A percentile compares a stretch with the other conserved stretches of the same genome.
Evolutionary conservation across 2,113 vertebrate genomes (phyloP).

Genomic region (Pseudolaguvia tuberculata): DNA sequence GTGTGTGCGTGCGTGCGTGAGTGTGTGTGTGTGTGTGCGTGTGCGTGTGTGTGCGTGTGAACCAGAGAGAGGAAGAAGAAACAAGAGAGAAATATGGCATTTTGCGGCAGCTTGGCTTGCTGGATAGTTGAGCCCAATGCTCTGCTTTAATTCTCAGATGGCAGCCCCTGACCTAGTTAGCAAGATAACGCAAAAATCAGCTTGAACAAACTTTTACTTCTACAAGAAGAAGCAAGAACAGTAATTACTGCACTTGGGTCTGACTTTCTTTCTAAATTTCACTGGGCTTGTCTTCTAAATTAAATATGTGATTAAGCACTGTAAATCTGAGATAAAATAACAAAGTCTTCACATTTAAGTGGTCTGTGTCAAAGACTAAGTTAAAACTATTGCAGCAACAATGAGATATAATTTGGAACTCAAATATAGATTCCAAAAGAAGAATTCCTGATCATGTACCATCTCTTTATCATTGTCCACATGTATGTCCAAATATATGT

Average conservation of each 20-base stretch:
- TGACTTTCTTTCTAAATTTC: slow-evolving; percentile 6
- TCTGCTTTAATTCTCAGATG: slow-evolving; percentile 65
- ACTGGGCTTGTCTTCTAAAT: background rate
- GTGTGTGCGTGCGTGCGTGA: too few relatives aligned
- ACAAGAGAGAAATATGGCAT: slow-evolving; percentile 1
- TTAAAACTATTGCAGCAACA: background rate
- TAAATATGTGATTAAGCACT: background rate
- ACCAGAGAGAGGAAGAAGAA: background rate
- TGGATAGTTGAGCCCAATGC: slow-evolving; percentile 53
- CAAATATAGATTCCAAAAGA: background rate
- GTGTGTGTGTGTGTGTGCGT: slow-evolving; percentile 25
- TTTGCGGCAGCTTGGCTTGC: slow-evolving; percentile 48
- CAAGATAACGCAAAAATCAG: slow-evolving; percentile 64
- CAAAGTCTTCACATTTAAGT: background rate
- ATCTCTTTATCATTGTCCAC: background rate
- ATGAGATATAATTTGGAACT: background rate
- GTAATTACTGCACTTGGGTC: background rate
- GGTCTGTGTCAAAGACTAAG: background rate
- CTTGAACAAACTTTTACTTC: slow-evolving; percentile 62
- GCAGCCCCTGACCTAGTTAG: slow-evolving; percentile 69
- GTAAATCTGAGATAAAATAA: background rate
- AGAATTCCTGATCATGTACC: background rate
- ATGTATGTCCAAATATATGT: background rate
- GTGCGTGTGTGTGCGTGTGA: slow-evolving; percentile 23
- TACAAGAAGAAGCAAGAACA: slow-evolving; percentile 6